Evolutionary conservation across 2,797 vertebrate genomes (phyloP).

Genomic region (Manis pentadactyla): DNA sequence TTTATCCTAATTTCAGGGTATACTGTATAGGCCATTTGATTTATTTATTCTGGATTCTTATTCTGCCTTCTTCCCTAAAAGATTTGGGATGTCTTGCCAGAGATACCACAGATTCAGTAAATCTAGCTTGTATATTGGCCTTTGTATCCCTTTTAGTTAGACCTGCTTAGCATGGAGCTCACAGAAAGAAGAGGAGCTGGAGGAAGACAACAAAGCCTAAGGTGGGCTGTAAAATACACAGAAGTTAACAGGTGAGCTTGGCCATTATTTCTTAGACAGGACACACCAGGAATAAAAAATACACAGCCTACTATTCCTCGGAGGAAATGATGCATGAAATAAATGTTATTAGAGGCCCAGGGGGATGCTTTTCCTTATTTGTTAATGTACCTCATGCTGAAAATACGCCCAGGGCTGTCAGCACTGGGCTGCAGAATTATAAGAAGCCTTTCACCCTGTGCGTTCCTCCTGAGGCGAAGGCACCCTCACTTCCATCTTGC

Average conservation of each 20-base stretch:
- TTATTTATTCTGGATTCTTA: not conserved
- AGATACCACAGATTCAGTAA: not conserved
- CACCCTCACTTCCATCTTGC: not conserved
- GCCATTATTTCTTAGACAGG: slow-evolving; percentile 71
- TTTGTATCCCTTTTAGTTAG: not conserved
- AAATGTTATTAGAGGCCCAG: slow-evolving; percentile 81
- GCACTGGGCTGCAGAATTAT: not conserved
- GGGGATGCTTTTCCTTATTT: slow-evolving; percentile 79
- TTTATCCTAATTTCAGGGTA: not conserved
- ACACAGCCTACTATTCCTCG: slow-evolving; percentile 64
- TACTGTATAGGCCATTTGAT: not conserved
- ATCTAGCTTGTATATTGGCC: not conserved
- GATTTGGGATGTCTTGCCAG: not conserved
- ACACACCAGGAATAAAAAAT: slow-evolving; percentile 75
- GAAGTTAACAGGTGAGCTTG: slow-evolving; percentile 69
- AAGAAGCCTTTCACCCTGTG: not conserved
- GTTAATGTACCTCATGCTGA: slow-evolving; percentile 78
- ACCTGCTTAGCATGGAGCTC: not conserved
- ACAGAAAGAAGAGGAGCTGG: not conserved
- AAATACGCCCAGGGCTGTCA: slow-evolving; percentile 75
- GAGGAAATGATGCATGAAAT: slow-evolving; percentile 81
- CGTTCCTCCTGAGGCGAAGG: not conserved
- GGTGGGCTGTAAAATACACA: slow-evolving; percentile 37
- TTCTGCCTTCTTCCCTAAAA: not conserved
- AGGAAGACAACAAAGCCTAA: slow-evolving; percentile 46